Evolutionary conservation across 2,797 vertebrate genomes (phyloP).

Genomic region (Luscinia luscinia): DNA sequence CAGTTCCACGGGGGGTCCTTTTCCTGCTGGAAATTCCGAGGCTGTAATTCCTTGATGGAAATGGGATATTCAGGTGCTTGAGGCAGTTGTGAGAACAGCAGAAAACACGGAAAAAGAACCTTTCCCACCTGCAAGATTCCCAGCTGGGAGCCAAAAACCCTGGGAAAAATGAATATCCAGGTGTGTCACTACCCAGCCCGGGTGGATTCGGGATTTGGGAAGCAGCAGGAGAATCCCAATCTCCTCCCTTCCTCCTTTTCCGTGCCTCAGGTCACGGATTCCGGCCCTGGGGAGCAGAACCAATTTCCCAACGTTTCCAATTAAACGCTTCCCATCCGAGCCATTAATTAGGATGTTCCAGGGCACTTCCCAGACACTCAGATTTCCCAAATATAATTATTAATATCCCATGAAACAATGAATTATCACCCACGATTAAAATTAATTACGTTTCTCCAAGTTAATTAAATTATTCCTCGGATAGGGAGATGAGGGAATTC

Average conservation of each 20-base stretch:
- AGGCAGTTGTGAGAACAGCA: neutral
- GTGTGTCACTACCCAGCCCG: rapidly evolving
- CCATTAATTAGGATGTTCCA: constrained; percentile 72
- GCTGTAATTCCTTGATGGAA: constrained; percentile 39
- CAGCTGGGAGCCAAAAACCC: neutral
- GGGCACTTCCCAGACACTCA: constrained; percentile 57
- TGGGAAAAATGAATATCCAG: rapidly evolving
- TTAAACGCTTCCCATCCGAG: constrained; percentile 31
- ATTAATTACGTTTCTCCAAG: constrained; percentile 79
- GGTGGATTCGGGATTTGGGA: neutral
- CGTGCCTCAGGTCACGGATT: rapidly evolving
- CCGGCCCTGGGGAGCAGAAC: neutral
- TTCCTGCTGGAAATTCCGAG: neutral
- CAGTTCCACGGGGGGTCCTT: constrained; percentile 29
- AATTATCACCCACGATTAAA: constrained; percentile 78
- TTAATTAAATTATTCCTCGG: constrained; percentile 79
- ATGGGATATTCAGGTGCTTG: neutral
- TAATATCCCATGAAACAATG: constrained; percentile 75
- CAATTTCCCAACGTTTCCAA: neutral
- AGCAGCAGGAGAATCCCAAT: no score
- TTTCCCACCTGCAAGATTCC: neutral
- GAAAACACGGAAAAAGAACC: neutral
- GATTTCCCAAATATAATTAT: constrained; percentile 61
- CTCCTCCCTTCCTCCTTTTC: neutral
- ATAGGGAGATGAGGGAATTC: constrained; percentile 43